Evolutionary conservation across 30 jellyfish, hydroid and myxozoan genomes (phyloP), one percentile per base, ranked within the genome.

Genomic region (Cassiopea xamachana): DNA sequence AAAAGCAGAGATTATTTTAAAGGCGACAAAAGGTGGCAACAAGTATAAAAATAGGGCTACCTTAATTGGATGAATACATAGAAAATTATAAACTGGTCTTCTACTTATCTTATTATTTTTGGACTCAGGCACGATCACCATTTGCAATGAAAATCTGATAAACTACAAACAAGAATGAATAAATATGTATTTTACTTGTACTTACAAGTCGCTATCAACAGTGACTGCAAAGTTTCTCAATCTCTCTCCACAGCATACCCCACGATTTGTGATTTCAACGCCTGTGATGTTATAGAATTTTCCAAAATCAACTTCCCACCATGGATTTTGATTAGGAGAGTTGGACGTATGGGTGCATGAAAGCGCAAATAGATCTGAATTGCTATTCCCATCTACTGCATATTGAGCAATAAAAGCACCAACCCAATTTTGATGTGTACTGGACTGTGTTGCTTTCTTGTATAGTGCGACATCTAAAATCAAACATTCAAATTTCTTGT

Each of bases 281-380:
- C 78, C 76, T 39, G 46, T 46, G 50, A 85, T 60, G 2, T 8
- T 44, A 18, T 59, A 45, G 50, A 12, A 46, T 16, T 74, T 46
- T 73, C 81, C 82, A 19, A 85, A 61, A 47, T 85, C 81, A 73
- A 85, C 93, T 13, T 74, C 44, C 93, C 93, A 85, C 93, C 93
- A 82, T 27, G 91, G 90, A 27, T 27, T 27, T 27, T 27, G 39
- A 68, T 14, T 3, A 48, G 5, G 43, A 14, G 61, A 80, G 10
- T 61, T 2, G 61, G 61, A 60, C 48, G 91, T 82, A 43, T 58
- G 71, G 3, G 83, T 27, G 50, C 91, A 82, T 45, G 91, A 39
- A 3, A 15, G 2, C 12, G 58, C 83, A 48, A 15, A 15, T n/a
- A n/a, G 48, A 3, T 46, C 50, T 7, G 47, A 1, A 18, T 46